These are phyloP conservation scores for Valencia hispanica DNA, from an alignment of 2,797 vertebrate genomes.

Conservation along the genomic window DNA sequence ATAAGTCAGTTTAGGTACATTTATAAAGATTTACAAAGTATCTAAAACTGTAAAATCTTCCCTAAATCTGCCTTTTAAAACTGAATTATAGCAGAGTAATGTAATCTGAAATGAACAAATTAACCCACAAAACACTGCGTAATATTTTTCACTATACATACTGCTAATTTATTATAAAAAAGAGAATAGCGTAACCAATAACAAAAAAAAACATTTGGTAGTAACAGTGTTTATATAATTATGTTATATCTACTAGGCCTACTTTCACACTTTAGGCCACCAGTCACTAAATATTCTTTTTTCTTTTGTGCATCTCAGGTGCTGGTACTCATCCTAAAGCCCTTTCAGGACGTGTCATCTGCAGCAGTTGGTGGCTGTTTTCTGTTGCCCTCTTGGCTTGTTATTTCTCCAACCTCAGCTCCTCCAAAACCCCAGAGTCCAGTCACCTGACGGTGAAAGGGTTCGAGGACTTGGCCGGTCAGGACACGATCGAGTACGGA, in stretches of 20 bases:
- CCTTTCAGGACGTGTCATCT: slow-evolving; percentile 84
- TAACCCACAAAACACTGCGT: background rate
- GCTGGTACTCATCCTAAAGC: slow-evolving; percentile 87
- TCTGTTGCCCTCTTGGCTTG: slow-evolving; percentile 84
- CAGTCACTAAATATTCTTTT: background rate
- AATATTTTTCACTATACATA: background rate
- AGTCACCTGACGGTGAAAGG: slow-evolving; percentile 82
- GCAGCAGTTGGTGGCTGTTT: slow-evolving; percentile 90
- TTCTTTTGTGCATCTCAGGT: slow-evolving; percentile 73
- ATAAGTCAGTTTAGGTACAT: background rate
- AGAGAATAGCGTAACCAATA: background rate
- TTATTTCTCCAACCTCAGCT: slow-evolving; percentile 88
- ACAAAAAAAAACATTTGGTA: background rate
- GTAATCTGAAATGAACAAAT: background rate
- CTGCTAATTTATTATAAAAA: background rate
- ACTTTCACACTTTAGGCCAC: background rate
- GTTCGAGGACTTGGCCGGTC: slow-evolving; percentile 89
- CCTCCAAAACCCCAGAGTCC: slow-evolving; percentile 75
- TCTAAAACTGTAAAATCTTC: background rate
- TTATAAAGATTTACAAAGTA: background rate
- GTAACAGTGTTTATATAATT: background rate
- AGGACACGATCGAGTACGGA: slow-evolving; percentile 86
- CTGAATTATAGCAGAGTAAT: background rate
- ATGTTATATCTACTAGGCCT: background rate
- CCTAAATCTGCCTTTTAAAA: background rate